Conservation (phyloP, 2,888 invertebrate genomes). For the Tenodera sinensis region DNA sequence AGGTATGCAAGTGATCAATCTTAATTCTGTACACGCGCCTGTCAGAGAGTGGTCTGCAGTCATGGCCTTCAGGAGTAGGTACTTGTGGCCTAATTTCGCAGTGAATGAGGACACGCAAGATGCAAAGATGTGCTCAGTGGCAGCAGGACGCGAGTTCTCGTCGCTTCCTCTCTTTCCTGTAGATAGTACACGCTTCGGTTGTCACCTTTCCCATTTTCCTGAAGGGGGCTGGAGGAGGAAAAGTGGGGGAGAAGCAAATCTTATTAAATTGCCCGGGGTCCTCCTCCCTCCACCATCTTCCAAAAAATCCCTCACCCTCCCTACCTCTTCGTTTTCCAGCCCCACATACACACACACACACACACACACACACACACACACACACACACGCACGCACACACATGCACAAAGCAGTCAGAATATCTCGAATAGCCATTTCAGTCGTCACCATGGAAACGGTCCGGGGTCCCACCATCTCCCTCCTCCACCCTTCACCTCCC, state of each 20-base stretch:
- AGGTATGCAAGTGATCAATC: too few species aligned
- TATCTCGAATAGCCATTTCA: conserved; percentile 38
- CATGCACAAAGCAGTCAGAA: conserved; percentile 33
- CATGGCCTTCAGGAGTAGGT: neutral
- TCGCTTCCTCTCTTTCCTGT: conserved; percentile 22
- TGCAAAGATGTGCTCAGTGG: neutral
- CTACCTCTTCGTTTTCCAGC: neutral
- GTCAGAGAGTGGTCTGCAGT: neutral
- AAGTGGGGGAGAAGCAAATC: conserved; percentile 34
- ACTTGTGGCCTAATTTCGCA: neutral
- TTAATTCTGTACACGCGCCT: too few species aligned
- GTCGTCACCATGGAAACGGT: conserved; percentile 34
- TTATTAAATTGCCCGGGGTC: conserved; percentile 39
- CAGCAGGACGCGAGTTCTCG: neutral
- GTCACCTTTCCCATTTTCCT: conserved; percentile 39
- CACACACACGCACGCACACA: neutral
- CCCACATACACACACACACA: conserved; percentile 9
- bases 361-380: neutral
- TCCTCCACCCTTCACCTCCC: conserved; percentile 25
- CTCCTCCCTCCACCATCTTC: conserved; percentile 21
- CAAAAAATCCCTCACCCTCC: neutral
- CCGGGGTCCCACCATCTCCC: conserved; percentile 30
- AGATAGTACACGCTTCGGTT: conserved; percentile 35
- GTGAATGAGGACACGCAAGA: neutral
- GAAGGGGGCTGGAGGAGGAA: conserved; percentile 13